Percentiles rank a stretch among this genome's conserved stretches.
Evolutionary conservation across 2,888 invertebrate genomes (phyloP).

Genomic region (Aporophyla nigra): DNA sequence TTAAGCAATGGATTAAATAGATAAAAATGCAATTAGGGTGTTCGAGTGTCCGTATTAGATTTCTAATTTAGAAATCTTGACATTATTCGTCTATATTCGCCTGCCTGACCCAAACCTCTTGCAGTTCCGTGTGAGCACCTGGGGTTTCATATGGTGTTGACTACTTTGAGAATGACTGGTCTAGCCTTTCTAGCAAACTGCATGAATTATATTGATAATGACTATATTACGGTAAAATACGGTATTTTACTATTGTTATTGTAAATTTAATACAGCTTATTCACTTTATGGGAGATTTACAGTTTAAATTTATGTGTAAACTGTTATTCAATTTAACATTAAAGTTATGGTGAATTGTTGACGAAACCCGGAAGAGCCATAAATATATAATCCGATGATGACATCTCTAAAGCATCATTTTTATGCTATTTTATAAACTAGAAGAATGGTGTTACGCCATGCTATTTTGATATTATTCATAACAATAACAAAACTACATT

Average conservation of each 20-base stretch:
- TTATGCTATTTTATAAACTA: conserved; percentile 38
- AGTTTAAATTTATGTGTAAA: not conserved
- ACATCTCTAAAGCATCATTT: conserved; percentile 15
- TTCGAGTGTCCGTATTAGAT: too few species aligned
- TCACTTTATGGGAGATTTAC: not conserved
- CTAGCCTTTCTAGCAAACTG: not conserved
- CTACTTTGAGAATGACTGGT: conserved; percentile 3
- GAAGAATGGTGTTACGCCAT: conserved; percentile 14
- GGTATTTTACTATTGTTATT: not conserved
- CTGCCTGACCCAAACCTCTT: not conserved
- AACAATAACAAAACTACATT: conserved; percentile 32
- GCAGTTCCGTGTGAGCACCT: not conserved
- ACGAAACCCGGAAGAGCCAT: conserved; percentile 6
- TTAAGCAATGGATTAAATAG: too few species aligned
- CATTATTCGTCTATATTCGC: not conserved
- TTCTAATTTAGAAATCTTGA: not conserved
- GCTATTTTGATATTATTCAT: conserved; percentile 34
- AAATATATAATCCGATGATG: conserved; percentile 1
- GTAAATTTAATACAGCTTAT: not conserved
- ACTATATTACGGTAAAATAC: not conserved
- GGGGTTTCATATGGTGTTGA: not conserved
- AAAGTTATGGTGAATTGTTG: not conserved
- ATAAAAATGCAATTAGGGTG: too few species aligned
- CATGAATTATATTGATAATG: not conserved
- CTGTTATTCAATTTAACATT: not conserved